A percentile compares a stretch with the other conserved stretches of the same genome.
These are phyloP conservation scores for Synergus umbraculus DNA, from an alignment of 2,888 invertebrate genomes.

Conservation along the genomic window DNA sequence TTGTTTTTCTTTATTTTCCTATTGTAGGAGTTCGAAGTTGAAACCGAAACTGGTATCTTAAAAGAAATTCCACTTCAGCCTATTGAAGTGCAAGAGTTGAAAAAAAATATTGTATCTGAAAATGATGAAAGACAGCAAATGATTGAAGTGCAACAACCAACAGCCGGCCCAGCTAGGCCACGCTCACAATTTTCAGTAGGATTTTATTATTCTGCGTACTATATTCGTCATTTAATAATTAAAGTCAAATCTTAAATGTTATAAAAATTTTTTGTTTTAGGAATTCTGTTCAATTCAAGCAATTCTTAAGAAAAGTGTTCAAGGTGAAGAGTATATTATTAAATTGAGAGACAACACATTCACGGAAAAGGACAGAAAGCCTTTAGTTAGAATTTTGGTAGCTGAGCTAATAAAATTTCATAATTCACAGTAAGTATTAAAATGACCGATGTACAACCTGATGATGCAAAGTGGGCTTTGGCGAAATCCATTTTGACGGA, in stretches of 20 bases:
- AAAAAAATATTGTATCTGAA: not conserved
- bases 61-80: not conserved
- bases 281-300: not conserved
- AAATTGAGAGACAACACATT: not conserved
- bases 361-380: no score
- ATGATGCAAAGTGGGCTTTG: slow-evolving; percentile 1
- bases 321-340: not conserved
- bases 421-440: not conserved
- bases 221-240: not conserved
- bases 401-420: no score
- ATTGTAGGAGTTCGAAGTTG: not conserved
- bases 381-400: no score
- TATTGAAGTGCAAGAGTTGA: not conserved
- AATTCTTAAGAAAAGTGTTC: not conserved
- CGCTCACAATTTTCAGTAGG: not conserved
- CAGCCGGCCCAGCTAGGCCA: not conserved
- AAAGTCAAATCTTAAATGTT: not conserved
- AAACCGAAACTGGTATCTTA: not conserved
- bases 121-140: no score
- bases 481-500: slow-evolving; percentile 11
- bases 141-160: not conserved
- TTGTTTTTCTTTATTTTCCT: not conserved
- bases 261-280: not conserved
- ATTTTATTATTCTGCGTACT: not conserved
- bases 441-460: not conserved